Evolutionary conservation across 1,140 invertebrate genomes (phyloP).

Genomic region (Atta colombica): DNA sequence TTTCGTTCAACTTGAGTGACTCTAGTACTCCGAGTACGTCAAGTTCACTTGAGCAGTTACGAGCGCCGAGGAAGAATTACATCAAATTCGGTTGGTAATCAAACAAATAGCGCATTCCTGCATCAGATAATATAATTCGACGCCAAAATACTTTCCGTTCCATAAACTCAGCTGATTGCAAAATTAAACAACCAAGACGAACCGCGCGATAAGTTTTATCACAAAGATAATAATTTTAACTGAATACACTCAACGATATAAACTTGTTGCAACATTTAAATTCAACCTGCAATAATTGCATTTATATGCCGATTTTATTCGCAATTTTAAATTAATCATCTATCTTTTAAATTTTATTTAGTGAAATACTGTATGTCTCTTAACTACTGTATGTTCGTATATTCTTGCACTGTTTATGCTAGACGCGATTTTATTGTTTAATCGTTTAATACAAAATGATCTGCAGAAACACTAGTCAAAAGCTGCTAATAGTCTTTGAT

Average conservation of each 20-base stretch:
- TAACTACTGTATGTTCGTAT: background rate
- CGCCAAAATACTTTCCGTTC: constrained; percentile 32
- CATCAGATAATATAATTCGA: background rate
- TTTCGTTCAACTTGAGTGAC: constrained; percentile 46
- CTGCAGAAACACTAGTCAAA: background rate
- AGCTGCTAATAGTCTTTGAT: background rate
- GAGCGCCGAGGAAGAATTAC: background rate
- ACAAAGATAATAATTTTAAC: constrained; percentile 37
- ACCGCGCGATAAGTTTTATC: constrained; percentile 45
- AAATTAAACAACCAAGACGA: constrained; percentile 42
- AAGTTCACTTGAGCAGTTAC: constrained; percentile 26
- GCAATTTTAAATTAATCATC: background rate
- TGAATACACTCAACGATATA: background rate
- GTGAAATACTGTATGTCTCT: background rate
- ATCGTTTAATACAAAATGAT: background rate
- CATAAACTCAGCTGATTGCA: constrained; percentile 34
- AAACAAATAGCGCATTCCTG: constrained; percentile 43
- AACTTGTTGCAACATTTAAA: background rate
- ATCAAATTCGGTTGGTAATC: constrained; percentile 32
- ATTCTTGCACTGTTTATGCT: background rate
- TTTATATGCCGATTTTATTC: background rate
- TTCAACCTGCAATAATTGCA: background rate
- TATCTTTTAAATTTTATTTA: constrained; percentile 16
- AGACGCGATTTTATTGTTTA: background rate
- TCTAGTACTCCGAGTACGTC: constrained; percentile 29